Conservation (phyloP, 2,797 vertebrate genomes). For the Sphenodon punctatus region DNA sequence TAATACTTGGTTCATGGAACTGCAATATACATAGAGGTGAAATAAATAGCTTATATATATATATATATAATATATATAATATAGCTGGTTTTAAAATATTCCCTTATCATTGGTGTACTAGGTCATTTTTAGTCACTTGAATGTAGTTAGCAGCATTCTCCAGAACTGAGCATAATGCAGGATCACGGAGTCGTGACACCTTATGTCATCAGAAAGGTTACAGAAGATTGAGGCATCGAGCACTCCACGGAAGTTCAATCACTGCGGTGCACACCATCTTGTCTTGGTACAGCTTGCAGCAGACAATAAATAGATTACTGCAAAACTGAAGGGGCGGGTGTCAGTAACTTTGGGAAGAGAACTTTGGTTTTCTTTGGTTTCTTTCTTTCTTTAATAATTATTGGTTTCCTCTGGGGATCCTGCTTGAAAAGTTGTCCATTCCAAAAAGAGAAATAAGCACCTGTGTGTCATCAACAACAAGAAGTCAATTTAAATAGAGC, state of each 20-base stretch:
- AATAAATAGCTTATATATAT: slow-evolving; percentile 92
- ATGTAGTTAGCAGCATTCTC: slow-evolving; percentile 84
- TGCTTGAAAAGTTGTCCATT: slow-evolving; percentile 72
- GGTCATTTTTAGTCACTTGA: slow-evolving; percentile 80
- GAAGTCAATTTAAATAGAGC: slow-evolving; percentile 72
- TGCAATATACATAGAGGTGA: slow-evolving; percentile 87
- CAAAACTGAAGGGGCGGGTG: slow-evolving; percentile 72
- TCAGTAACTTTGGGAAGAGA: slow-evolving; percentile 76
- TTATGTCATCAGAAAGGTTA: slow-evolving; percentile 77
- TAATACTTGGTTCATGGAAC: slow-evolving; percentile 86
- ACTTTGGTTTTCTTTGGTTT: slow-evolving; percentile 79
- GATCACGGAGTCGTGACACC: slow-evolving; percentile 77
- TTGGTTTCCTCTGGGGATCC: slow-evolving; percentile 66
- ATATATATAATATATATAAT: slow-evolving; percentile 86
- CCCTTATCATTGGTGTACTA: slow-evolving; percentile 85
- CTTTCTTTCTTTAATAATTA: slow-evolving; percentile 48
- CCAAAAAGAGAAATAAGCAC: slow-evolving; percentile 74
- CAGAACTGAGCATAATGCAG: slow-evolving; percentile 78
- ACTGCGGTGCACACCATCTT: slow-evolving; percentile 66
- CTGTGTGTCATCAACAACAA: slow-evolving; percentile 70
- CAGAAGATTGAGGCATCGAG: slow-evolving; percentile 72
- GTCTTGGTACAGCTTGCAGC: slow-evolving; percentile 70
- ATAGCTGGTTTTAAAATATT: slow-evolving; percentile 86
- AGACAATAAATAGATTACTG: slow-evolving; percentile 79
- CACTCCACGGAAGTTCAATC: slow-evolving; percentile 71